A percentile compares a stretch with the other conserved stretches of the same genome.
Evolutionary conservation across 1,140 invertebrate genomes (phyloP).

Genomic region (Yoshiicerus persimilis): DNA sequence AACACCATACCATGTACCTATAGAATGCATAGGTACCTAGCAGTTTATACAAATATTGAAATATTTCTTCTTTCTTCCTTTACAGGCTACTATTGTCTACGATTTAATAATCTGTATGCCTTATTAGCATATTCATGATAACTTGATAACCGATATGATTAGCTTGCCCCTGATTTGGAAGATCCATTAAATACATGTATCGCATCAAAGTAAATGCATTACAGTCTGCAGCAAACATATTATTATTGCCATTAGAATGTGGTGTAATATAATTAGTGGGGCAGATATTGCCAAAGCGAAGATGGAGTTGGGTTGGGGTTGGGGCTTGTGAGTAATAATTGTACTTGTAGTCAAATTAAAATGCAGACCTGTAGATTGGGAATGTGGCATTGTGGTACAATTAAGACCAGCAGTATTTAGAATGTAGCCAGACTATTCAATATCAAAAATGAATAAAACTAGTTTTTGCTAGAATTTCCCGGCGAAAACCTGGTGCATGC

Average conservation of each 20-base stretch:
- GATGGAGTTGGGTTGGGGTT: too few relatives aligned
- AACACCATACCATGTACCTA: too few relatives aligned
- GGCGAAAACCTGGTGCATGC: background rate
- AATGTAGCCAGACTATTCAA: background rate
- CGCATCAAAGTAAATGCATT: background rate
- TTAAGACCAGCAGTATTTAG: background rate
- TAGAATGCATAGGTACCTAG: too few relatives aligned
- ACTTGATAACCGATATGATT: background rate
- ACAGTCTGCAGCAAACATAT: background rate
- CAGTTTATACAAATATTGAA: too few relatives aligned
- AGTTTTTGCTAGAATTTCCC: background rate
- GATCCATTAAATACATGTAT: too few relatives aligned
- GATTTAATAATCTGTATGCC: too few relatives aligned
- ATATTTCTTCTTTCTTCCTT: too few relatives aligned
- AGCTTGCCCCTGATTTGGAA: background rate
- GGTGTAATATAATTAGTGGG: background rate
- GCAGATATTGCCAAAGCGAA: background rate
- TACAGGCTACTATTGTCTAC: too few relatives aligned
- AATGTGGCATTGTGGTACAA: background rate
- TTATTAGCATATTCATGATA: too few relatives aligned
- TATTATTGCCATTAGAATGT: background rate
- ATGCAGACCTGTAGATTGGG: background rate
- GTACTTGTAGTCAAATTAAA: background rate
- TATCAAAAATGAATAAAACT: background rate
- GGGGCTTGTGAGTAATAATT: too few relatives aligned